Conservation (phyloP, 2,113 vertebrate species). For the Gopherus evgoodei region DNA sequence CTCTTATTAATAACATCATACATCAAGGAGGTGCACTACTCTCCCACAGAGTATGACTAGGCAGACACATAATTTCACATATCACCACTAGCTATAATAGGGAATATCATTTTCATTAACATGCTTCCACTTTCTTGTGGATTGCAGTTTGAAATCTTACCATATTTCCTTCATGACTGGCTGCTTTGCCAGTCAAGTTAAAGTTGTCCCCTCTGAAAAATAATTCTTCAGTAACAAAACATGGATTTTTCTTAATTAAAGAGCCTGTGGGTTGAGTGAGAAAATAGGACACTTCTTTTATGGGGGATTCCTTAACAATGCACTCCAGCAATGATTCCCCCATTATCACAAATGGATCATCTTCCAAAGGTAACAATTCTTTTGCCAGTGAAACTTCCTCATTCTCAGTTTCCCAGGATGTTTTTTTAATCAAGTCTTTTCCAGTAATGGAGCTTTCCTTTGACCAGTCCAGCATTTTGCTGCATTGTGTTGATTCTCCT, state of each 20-base stretch:
- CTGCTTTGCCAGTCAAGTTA: background rate
- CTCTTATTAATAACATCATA: background rate
- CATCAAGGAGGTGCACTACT: background rate
- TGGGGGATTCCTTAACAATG: background rate
- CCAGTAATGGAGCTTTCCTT: background rate
- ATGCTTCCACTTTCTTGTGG: background rate
- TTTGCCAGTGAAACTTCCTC: background rate
- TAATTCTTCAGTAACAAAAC: background rate
- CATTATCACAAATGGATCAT: background rate
- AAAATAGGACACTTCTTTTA: background rate
- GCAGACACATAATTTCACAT: background rate
- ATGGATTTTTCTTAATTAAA: background rate
- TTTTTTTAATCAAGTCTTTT: constrained; percentile 8
- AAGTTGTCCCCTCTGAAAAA: background rate
- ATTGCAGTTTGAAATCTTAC: background rate
- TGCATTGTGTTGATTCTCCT: constrained; percentile 27
- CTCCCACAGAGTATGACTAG: background rate
- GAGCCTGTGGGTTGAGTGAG: background rate
- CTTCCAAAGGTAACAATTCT: background rate
- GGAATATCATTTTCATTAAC: background rate
- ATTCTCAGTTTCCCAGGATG: background rate
- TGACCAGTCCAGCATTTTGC: background rate
- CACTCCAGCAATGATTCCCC: background rate
- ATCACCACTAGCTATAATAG: background rate
- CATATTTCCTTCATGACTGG: background rate